Conservation (phyloP, 2,888 invertebrate species). For the Gasteruption jaculator region DNA sequence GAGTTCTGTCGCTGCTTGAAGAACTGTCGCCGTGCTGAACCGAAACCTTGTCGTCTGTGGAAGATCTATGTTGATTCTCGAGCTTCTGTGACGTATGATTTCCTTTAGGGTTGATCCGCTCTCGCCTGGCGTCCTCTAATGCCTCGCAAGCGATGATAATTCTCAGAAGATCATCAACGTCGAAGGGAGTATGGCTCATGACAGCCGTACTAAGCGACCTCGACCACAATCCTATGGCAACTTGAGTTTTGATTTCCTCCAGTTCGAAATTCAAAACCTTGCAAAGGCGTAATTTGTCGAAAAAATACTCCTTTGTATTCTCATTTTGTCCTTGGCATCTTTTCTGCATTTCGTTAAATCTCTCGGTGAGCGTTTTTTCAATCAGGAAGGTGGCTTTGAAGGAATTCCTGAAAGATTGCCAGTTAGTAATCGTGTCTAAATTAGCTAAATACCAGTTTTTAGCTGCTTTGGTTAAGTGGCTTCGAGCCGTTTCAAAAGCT, state of each 20-base stretch:
- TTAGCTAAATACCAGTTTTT: slow-evolving; percentile 15
- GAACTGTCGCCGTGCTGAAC: no score
- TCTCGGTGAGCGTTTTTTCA: slow-evolving; percentile 15
- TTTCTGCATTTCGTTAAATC: slow-evolving; percentile 16
- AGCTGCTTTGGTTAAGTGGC: slow-evolving; percentile 14
- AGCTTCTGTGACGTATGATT: no score
- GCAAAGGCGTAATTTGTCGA: slow-evolving; percentile 18
- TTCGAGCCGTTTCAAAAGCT: slow-evolving; percentile 20
- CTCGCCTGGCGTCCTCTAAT: no score
- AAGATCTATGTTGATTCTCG: no score
- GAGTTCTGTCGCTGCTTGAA: no score
- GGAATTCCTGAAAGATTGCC: slow-evolving; percentile 14
- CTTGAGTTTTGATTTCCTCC: slow-evolving; percentile 14
- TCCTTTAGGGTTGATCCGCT: no score
- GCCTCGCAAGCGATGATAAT: slow-evolving; percentile 10
- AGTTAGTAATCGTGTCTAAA: slow-evolving; percentile 14
- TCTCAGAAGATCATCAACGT: slow-evolving; percentile 14
- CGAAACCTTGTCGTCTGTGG: no score
- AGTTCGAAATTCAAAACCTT: slow-evolving; percentile 10
- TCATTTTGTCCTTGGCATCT: slow-evolving; percentile 7
- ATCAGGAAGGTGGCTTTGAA: slow-evolving; percentile 13
- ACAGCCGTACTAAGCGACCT: slow-evolving; percentile 12
- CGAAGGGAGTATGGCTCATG: background rate
- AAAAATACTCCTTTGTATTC: no score
- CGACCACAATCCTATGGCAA: slow-evolving; percentile 19